These are phyloP conservation scores for Python bivittatus DNA, from an alignment of 2,113 vertebrate species.

Conservation along the genomic window DNA sequence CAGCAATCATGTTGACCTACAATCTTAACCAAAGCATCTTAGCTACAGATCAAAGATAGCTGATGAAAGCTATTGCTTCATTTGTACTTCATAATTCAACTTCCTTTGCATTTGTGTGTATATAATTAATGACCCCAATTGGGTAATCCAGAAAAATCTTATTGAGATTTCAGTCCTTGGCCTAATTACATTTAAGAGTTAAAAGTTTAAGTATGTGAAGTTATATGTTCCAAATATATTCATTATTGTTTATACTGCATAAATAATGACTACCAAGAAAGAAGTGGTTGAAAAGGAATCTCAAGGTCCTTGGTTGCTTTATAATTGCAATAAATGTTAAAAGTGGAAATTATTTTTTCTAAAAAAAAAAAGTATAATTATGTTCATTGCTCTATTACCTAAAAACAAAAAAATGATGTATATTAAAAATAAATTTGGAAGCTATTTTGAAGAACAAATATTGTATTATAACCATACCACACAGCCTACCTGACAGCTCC, in stretches of 20 bases:
- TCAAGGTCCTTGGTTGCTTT: neutral
- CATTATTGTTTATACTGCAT: neutral
- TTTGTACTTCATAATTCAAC: neutral
- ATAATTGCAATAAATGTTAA: neutral
- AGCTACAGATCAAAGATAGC: neutral
- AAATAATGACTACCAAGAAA: neutral
- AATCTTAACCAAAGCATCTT: neutral
- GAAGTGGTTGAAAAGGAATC: conserved; percentile 19
- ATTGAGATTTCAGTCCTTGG: neutral
- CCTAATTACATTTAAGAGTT: neutral
- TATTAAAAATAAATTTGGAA: neutral
- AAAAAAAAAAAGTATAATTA: neutral
- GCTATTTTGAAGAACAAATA: neutral
- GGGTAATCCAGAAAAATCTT: neutral
- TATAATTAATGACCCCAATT: neutral
- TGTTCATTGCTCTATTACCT: neutral
- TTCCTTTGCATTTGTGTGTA: neutral
- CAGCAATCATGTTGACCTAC: neutral
- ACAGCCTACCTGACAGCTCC: neutral
- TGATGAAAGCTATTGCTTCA: neutral
- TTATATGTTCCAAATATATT: neutral
- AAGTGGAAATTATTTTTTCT: neutral
- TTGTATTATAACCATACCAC: neutral
- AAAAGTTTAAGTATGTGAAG: neutral
- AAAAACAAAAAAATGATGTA: neutral